A percentile compares a stretch with the other conserved stretches of the same genome.
Evolutionary conservation across 2,888 invertebrate genomes (phyloP).

Genomic region (Carterocephalus palaemon): DNA sequence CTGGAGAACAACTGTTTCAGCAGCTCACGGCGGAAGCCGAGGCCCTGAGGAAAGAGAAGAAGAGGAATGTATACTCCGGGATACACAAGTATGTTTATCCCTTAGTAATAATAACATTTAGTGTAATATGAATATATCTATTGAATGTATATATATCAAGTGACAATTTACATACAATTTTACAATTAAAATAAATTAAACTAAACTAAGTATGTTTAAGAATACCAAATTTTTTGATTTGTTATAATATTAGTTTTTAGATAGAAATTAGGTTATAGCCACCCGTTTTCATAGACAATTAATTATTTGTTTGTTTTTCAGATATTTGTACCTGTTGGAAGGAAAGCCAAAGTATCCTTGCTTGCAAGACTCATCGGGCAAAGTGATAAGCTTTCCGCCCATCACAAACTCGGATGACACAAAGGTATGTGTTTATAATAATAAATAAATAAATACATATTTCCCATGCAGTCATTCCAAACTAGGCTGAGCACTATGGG

Average conservation of each 20-base stretch:
- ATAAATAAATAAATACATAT: not conserved
- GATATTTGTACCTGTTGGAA: conserved; percentile 86
- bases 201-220: too few species aligned
- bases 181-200: too few species aligned
- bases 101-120: too few species aligned
- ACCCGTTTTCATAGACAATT: too few species aligned
- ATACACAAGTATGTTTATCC: conserved; percentile 81
- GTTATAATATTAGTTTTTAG: too few species aligned
- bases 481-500: too few species aligned
- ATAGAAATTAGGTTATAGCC: too few species aligned
- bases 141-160: too few species aligned
- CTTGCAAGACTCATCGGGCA: conserved; percentile 80
- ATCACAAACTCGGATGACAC: conserved; percentile 90
- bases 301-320: conserved; percentile 36
- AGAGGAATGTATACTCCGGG: conserved; percentile 88
- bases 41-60: conserved; percentile 88
- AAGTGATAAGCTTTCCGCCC: conserved; percentile 90
- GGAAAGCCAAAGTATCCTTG: conserved; percentile 87
- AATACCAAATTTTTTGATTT: too few species aligned
- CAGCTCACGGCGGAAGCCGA: conserved; percentile 88
- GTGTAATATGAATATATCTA: too few species aligned
- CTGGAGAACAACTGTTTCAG: conserved; percentile 83
- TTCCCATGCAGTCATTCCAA: too few species aligned
- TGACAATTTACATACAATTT: too few species aligned
- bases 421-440: conserved; percentile 74